phyloP scores from a whole-genome alignment of 2,113 vertebrate species.

The Trochalopteron elliotii region DNA sequence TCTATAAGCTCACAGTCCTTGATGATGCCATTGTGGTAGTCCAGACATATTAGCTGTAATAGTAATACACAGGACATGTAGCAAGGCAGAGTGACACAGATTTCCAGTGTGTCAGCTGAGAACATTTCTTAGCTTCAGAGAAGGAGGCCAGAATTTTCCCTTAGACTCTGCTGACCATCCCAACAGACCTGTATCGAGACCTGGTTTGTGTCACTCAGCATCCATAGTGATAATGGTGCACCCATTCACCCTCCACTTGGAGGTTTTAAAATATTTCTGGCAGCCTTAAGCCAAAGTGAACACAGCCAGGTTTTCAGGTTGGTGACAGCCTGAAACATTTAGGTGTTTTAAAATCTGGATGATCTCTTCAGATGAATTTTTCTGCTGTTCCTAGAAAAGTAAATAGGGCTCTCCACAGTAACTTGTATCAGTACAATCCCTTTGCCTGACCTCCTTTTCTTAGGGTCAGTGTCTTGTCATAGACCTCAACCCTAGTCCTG shows the following conservation, averaged over 20 bases:
- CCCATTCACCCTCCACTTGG: neutral
- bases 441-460: neutral
- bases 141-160: neutral
- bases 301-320: neutral
- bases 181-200: neutral
- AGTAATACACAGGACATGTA: neutral
- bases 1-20: neutral
- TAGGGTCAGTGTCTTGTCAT: neutral
- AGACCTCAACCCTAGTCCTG: neutral
- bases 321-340: neutral
- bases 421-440: neutral
- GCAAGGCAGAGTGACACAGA: neutral
- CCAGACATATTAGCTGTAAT: neutral
- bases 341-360: neutral
- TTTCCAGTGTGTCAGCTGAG: fast-evolving
- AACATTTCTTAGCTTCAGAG: neutral
- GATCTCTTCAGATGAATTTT: neutral
- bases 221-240: neutral
- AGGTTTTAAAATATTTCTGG: neutral
- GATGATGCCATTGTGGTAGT: neutral
- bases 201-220: neutral
- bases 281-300: neutral
- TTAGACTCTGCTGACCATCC: neutral
- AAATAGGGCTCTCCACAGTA: neutral
- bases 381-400: neutral